Conservation (phyloP, 2,797 vertebrate species). For the Orestias chungarensis region DNA sequence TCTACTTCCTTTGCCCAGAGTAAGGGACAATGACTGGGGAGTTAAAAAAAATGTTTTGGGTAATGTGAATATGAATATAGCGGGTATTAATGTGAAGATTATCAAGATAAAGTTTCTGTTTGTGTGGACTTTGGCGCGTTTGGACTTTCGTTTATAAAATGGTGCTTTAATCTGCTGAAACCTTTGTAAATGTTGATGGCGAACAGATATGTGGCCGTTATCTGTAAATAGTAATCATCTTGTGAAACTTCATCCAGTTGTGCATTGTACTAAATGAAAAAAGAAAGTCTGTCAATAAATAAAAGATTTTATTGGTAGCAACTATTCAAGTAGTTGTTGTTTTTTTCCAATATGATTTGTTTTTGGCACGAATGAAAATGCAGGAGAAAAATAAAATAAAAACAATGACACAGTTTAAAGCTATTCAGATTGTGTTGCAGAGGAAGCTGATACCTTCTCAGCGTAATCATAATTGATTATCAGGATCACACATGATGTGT, state of each 20-base stretch:
- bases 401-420: conserved; percentile 30
- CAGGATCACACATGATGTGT: conserved; percentile 35
- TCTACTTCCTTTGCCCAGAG: conserved; percentile 35
- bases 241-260: conserved; percentile 26
- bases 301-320: conserved; percentile 70
- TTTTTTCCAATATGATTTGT: not conserved
- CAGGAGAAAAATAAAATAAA: conserved; percentile 23
- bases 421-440: conserved; percentile 9
- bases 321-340: conserved; percentile 25
- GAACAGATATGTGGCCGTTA: conserved; percentile 29
- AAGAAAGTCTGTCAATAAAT: conserved; percentile 73
- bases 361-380: conserved; percentile 3
- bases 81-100: conserved; percentile 1
- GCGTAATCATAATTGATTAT: conserved; percentile 3
- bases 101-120: conserved; percentile 3
- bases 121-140: conserved; percentile 3
- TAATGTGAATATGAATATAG: conserved; percentile 14
- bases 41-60: conserved; percentile 42
- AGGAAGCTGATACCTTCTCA: conserved; percentile 13
- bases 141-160: conserved; percentile 16
- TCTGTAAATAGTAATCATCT: conserved; percentile 27
- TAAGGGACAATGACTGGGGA: conserved; percentile 39
- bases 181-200: conserved; percentile 29
- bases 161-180: conserved; percentile 8
- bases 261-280: conserved; percentile 49